Base-by-base conservation (phyloP, 2,113 vertebrate genomes). In the Rynchops niger region DNA sequence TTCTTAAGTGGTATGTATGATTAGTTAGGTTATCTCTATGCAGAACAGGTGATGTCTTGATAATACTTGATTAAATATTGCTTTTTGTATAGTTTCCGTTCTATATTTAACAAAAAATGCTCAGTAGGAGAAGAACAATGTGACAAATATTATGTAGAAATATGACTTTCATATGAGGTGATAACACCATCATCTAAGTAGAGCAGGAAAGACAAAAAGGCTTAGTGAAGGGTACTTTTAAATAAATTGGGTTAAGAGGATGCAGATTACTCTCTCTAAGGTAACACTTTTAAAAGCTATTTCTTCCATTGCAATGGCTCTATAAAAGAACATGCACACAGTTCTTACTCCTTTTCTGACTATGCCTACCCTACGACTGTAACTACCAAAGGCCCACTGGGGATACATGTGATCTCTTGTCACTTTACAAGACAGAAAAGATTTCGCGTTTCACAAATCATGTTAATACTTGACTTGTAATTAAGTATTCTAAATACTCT, bases 181-280 rank as follows among this genome's bases (percentile, higher is more conserved):
- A 18, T 88, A 84, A 71, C 18, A 8, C 70, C 73, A 8, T 72
- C 29, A 9, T 78, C 12, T 82, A 83, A 95, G 66, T 72, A 95
- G 78, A 95, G 62, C 81, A 90, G 79, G 84, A 82, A 63, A 95
- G 71, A 62, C 78, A 88, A 49, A 92, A 96, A 95, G 56, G 36
- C 84, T 97, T 87, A 78, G 56, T 78, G 91, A 93, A 88, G 55
- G 85, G 38, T 95, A 55, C 74, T 94, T 91, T 55, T 70, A 93
- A 95, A 93, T 89, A 96, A 97, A 97, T 88, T 73, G 82, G 82
- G 94, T 94, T 96, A 92, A 96, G 88, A 95, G 76, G 87, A 77
- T 95, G 94, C 88, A 94, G 88, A 94, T 93, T 83, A 50, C 58
- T 66, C 42, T 92, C 56, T 94, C 18, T 40, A 38, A 90, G 80